Evolutionary conservation across 2,888 invertebrate species (phyloP).

Genomic region (Coecobrya sp.): DNA sequence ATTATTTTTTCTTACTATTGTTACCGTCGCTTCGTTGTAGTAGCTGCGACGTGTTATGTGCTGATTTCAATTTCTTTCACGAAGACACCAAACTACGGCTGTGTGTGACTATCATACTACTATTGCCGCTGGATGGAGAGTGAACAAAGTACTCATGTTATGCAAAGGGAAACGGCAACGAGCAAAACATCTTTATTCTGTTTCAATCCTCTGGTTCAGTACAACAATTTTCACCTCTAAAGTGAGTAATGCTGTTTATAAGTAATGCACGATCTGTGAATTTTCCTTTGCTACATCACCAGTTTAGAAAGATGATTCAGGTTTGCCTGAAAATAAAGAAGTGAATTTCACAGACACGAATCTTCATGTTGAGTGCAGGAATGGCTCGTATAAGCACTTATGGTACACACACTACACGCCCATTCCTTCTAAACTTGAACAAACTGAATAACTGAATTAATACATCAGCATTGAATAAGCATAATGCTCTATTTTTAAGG

Average conservation of each 20-base stretch:
- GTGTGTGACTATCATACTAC: not conserved
- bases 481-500: too few species aligned
- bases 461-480: too few species aligned
- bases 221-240: not conserved
- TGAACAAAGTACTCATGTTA: not conserved
- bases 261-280: not conserved
- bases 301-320: not conserved
- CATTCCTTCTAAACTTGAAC: too few species aligned
- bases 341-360: not conserved
- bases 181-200: slow-evolving; percentile 4
- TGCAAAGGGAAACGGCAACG: not conserved
- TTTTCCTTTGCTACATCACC: not conserved
- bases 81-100: not conserved
- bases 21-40: slow-evolving; percentile 40
- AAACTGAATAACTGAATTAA: too few species aligned
- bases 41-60: slow-evolving; percentile 36
- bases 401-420: too few species aligned
- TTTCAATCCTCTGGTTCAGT: not conserved
- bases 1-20: not conserved
- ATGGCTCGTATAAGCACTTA: too few species aligned
- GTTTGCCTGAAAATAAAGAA: not conserved
- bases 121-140: not conserved
- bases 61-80: slow-evolving; percentile 17
- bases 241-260: not conserved
- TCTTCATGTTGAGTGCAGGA: too few species aligned